Evolutionary conservation across 2,888 invertebrate genomes (phyloP).

Genomic region (Drosophila maculinotata): DNA sequence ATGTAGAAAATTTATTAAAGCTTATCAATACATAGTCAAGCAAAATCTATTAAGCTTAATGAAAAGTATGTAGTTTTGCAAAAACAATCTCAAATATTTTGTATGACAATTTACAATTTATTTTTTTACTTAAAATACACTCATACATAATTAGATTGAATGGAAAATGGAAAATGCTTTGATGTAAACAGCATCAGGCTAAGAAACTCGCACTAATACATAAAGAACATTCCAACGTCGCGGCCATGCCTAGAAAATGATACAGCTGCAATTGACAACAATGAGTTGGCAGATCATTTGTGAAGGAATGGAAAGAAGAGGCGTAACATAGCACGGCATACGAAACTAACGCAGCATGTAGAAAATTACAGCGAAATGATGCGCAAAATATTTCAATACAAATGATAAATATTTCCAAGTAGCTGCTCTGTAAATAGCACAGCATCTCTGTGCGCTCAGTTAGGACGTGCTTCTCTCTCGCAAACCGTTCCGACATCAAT

Average conservation of each 20-base stretch:
- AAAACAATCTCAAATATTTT: no score
- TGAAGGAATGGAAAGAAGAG: not conserved
- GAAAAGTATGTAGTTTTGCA: no score
- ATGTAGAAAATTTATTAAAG: no score
- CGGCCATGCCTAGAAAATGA: not conserved
- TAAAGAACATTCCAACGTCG: constrained; percentile 2
- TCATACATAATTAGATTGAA: no score
- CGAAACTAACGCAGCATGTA: constrained; percentile 37
- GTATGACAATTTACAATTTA: no score
- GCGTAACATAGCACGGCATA: constrained; percentile 8
- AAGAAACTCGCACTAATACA: not conserved
- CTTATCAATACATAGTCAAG: no score
- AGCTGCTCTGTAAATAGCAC: constrained; percentile 45
- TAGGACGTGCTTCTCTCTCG: constrained; percentile 59
- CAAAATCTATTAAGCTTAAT: no score
- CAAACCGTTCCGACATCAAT: constrained; percentile 52
- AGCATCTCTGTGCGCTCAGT: constrained; percentile 44
- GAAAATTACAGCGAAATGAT: constrained; percentile 69
- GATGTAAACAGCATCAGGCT: not conserved
- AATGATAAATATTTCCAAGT: constrained; percentile 57
- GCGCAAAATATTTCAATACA: constrained; percentile 68
- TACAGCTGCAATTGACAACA: constrained; percentile 33
- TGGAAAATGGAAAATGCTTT: no score
- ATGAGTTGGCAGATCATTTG: constrained; percentile 48
- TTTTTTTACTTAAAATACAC: no score